Evolutionary conservation across 2,888 invertebrate genomes (phyloP).

Genomic region (Latheticus oryzae): DNA sequence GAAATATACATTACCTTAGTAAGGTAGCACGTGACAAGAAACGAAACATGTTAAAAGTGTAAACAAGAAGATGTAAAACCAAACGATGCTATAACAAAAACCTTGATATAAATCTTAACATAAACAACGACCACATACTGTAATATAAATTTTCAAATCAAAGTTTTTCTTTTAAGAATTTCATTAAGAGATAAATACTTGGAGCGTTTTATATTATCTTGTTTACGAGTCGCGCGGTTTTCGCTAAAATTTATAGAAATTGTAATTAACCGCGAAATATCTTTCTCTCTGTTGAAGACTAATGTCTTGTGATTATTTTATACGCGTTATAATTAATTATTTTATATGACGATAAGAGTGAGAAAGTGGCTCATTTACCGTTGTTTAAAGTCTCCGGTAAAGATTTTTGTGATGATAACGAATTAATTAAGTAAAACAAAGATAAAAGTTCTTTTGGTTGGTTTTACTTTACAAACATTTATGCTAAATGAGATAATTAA

Average conservation of each 20-base stretch:
- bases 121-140: too few relatives aligned
- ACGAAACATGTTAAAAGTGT: constrained; percentile 24
- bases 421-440: constrained; percentile 25
- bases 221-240: constrained; percentile 23
- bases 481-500: constrained; percentile 5
- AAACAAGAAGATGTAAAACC: constrained; percentile 14
- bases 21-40: constrained; percentile 30
- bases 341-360: constrained; percentile 21
- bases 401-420: constrained; percentile 31
- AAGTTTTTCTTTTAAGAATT: constrained; percentile 10
- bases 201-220: constrained; percentile 9
- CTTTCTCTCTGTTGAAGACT: constrained; percentile 17
- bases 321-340: constrained; percentile 38
- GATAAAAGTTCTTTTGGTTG: constrained; percentile 2
- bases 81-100: too few relatives aligned
- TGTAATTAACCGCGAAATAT: constrained; percentile 34
- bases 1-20: constrained; percentile 25
- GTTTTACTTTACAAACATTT: not conserved
- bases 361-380: constrained; percentile 30
- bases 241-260: constrained; percentile 20
- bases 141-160: too few relatives aligned
- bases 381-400: constrained; percentile 1
- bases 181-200: constrained; percentile 19
- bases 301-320: constrained; percentile 33
- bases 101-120: too few relatives aligned